Percentiles rank a stretch among this genome's conserved stretches.
Conservation (phyloP, 2,888 invertebrate genomes). For the Caenorhabditis sp. region DNA sequence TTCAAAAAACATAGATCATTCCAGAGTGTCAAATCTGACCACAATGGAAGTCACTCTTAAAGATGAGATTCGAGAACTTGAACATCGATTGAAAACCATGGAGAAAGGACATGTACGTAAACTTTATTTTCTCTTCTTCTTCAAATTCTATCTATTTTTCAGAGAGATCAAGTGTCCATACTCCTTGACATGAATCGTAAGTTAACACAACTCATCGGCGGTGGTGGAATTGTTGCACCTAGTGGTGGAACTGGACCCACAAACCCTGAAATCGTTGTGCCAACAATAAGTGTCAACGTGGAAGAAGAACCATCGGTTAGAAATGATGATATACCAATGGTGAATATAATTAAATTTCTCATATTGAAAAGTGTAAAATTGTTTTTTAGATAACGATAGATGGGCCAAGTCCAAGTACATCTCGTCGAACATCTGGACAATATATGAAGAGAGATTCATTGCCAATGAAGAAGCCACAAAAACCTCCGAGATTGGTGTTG, state of each 20-base stretch:
- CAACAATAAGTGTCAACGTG: neutral
- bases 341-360: neutral
- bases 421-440: slow-evolving; percentile 30
- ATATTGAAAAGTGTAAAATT: too few species aligned
- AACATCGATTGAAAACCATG: slow-evolving; percentile 53
- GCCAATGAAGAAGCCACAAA: slow-evolving; percentile 12
- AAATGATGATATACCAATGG: neutral
- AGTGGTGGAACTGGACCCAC: slow-evolving; percentile 22
- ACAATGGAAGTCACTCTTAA: slow-evolving; percentile 52
- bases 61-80: slow-evolving; percentile 53
- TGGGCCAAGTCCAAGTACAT: slow-evolving; percentile 20
- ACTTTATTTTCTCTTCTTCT: neutral
- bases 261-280: too few species aligned
- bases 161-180: slow-evolving; percentile 55
- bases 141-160: slow-evolving; percentile 15
- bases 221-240: slow-evolving; percentile 7
- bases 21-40: slow-evolving; percentile 72
- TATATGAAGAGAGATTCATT: slow-evolving; percentile 39
- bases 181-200: slow-evolving; percentile 51
- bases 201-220: slow-evolving; percentile 19
- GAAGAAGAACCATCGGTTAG: slow-evolving; percentile 10
- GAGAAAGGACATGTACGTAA: slow-evolving; percentile 52
- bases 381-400: slow-evolving; percentile 33
- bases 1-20: too few species aligned
- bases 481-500: slow-evolving; percentile 14